phyloP scores from a whole-genome alignment of 2,888 invertebrate genomes.

The Calameuta pallipes region DNA sequence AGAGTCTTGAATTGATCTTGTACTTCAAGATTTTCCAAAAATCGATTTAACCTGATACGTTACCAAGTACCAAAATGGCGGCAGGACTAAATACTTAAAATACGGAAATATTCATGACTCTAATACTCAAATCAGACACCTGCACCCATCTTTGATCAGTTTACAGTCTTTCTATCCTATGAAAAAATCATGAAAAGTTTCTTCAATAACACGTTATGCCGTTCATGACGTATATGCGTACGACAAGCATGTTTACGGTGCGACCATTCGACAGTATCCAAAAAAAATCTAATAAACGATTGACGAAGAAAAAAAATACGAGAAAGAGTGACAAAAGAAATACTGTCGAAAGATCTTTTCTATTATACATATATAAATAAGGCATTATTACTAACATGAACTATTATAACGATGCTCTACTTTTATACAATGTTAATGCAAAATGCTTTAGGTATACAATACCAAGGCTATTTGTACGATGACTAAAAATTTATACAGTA shows the following conservation, averaged over 20 bases:
- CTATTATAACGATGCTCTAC: not conserved
- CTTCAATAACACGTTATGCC: not conserved
- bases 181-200: not conserved
- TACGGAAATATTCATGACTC: not conserved
- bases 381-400: not conserved
- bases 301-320: not conserved
- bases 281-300: not conserved
- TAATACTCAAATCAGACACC: not conserved
- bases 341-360: not conserved
- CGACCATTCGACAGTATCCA: not conserved
- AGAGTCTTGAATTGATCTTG: too few species aligned
- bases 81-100: not conserved
- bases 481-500: not conserved
- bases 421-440: not conserved
- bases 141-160: not conserved
- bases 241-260: not conserved
- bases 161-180: not conserved
- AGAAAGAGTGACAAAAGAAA: not conserved
- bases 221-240: not conserved
- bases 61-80: too few species aligned
- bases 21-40: too few species aligned
- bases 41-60: too few species aligned
- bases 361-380: not conserved
- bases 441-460: not conserved
- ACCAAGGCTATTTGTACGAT: not conserved